Conservation (phyloP, 2,113 vertebrate species). For the Etheostoma cragini region DNA sequence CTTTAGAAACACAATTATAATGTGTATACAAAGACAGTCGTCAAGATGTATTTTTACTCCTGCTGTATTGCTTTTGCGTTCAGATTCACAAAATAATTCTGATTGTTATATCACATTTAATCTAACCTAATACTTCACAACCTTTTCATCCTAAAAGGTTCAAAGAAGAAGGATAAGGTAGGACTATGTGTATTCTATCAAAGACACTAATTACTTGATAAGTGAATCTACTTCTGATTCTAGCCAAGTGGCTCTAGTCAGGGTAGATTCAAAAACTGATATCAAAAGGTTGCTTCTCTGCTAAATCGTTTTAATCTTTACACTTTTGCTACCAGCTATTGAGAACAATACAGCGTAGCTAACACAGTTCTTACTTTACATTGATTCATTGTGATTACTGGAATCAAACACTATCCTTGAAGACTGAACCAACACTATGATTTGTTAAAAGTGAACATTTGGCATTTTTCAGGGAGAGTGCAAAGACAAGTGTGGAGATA, state of each 20-base stretch:
- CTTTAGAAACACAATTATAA: no score
- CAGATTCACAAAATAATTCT: not conserved
- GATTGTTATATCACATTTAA: not conserved
- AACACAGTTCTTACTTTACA: not conserved
- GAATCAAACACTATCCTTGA: no score
- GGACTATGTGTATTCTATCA: not conserved
- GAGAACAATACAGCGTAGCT: not conserved
- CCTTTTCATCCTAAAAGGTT: no score
- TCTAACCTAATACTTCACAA: rapidly evolving
- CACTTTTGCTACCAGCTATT: not conserved
- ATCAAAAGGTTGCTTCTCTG: not conserved
- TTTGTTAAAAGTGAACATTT: not conserved
- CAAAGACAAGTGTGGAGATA: slow-evolving; percentile 43
- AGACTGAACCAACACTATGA: not conserved
- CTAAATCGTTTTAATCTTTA: not conserved
- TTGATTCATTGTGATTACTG: not conserved
- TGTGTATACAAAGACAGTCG: not conserved
- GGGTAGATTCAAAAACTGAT: no score
- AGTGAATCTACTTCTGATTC: not conserved
- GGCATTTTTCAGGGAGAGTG: not conserved
- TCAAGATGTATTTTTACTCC: not conserved
- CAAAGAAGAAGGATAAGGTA: slow-evolving; percentile 11
- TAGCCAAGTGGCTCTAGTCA: not conserved
- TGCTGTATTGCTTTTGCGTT: not conserved
- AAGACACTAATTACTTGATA: not conserved